Base-by-base conservation (phyloP, 2,888 invertebrate genomes). In the Nudaria mundana region DNA sequence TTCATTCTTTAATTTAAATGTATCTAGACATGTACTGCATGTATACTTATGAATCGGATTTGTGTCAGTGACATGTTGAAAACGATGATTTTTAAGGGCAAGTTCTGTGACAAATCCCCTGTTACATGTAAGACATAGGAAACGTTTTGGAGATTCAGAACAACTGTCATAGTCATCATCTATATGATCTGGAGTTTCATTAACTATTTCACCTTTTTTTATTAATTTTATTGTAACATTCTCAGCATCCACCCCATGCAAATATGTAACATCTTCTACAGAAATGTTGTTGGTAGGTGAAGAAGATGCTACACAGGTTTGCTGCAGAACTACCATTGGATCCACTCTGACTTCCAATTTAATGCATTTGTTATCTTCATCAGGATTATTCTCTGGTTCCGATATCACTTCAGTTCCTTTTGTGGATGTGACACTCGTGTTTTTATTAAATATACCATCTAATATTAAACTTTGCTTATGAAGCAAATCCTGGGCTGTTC, bases 291-390 rank as follows among this genome's bases (percentile, higher is more conserved):
- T 55, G 37, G 66, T 59, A 33, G 66, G 61, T 26, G 67, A 67
- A 10, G 47, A 69, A 56, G 59, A 7, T 20, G 5, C 20, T 20
- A 7, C 20, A 2, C 7, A 20, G 20, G 5, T 20, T 20, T 20
- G 20, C n/a, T n/a, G n/a, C 8, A 93, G 71, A 56, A 93, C 91
- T 66, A 92, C 79, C 92, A 93, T 93, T 3, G 93, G 93, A 69
- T 93, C 93, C 0, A 93, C 90, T 66, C 90, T 90, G 1, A 93
- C 91, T 81, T 93, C 93, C 90, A 93, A 91, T 77, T 92, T 90
- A 35, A 89, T 90, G 34, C 81, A 72, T 65, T 66, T 71, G 16
- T 29, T 37, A 7, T 76, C 76, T 52, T 70, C 67, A 33, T 71
- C 71, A 31, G 30, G 48, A 26, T 36, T 30, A 3, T 52, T 44